A percentile compares a stretch with the other conserved stretches of the same genome.
Evolutionary conservation across 2,797 vertebrate genomes (phyloP).

Genomic region (Poliocrania exsul): DNA sequence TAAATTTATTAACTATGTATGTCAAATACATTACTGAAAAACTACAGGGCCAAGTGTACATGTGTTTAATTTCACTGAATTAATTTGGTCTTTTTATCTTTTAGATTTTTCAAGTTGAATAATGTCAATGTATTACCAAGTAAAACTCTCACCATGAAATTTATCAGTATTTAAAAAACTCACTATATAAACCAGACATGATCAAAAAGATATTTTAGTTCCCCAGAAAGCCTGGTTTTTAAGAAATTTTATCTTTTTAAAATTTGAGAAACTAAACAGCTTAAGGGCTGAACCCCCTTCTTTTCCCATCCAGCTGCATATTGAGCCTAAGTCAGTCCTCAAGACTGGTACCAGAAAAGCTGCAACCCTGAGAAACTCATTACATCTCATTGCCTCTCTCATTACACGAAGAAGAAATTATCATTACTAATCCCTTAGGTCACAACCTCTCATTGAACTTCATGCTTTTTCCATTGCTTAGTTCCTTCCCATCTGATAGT

Average conservation of each 20-base stretch:
- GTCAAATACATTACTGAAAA: not conserved
- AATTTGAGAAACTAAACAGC: not conserved
- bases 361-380: not conserved
- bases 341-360: not conserved
- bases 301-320: not conserved
- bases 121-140: not conserved
- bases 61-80: not conserved
- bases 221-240: not conserved
- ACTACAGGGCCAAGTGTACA: not conserved
- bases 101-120: not conserved
- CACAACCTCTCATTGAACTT: slow-evolving; percentile 14
- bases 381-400: not conserved
- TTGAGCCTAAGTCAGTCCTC: not conserved
- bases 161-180: not conserved
- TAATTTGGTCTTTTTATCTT: not conserved
- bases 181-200: not conserved
- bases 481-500: slow-evolving; percentile 14
- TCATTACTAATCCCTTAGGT: not conserved
- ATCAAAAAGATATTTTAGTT: not conserved
- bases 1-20: not conserved
- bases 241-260: not conserved
- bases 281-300: not conserved
- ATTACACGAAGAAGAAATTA: not conserved
- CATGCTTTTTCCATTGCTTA: not conserved
- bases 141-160: not conserved